These are phyloP conservation scores for Stegastes partitus DNA, from an alignment of 2,113 vertebrate genomes.

Conservation along the genomic window DNA sequence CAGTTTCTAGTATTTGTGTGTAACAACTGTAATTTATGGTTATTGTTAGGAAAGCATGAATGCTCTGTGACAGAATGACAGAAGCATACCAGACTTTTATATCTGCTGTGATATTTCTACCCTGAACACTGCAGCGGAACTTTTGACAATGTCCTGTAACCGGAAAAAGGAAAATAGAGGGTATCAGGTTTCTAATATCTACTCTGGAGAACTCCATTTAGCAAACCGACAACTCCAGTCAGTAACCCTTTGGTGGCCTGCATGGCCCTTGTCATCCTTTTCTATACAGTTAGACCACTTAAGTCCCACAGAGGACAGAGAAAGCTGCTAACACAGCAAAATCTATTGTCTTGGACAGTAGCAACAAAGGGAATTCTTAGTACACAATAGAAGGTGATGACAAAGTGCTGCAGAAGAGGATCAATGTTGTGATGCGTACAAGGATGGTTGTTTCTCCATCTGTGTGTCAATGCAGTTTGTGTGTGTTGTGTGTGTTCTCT, in stretches of 20 bases:
- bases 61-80: too few species aligned
- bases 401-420: conserved; percentile 70
- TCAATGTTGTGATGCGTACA: conserved; percentile 61
- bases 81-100: too few species aligned
- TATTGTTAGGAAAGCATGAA: too few species aligned
- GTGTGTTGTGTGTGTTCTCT: conserved; percentile 35
- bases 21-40: too few species aligned
- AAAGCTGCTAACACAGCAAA: conserved; percentile 28
- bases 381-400: conserved; percentile 68
- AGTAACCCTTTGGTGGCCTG: background rate
- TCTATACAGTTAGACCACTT: conserved; percentile 6
- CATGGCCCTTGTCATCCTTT: background rate
- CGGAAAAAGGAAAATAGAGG: background rate
- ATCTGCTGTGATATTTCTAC: too few species aligned
- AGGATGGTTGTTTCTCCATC: conserved; percentile 33
- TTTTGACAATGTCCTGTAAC: background rate
- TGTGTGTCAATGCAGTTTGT: conserved; percentile 30
- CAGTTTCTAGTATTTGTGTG: too few species aligned
- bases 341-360: conserved; percentile 36
- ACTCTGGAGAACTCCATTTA: background rate
- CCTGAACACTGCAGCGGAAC: too few species aligned
- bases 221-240: conserved; percentile 1
- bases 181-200: background rate
- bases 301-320: background rate
- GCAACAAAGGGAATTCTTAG: conserved; percentile 35